Evolutionary conservation across 2,888 invertebrate species (phyloP).

Genomic region (Epinotia bilunana): DNA sequence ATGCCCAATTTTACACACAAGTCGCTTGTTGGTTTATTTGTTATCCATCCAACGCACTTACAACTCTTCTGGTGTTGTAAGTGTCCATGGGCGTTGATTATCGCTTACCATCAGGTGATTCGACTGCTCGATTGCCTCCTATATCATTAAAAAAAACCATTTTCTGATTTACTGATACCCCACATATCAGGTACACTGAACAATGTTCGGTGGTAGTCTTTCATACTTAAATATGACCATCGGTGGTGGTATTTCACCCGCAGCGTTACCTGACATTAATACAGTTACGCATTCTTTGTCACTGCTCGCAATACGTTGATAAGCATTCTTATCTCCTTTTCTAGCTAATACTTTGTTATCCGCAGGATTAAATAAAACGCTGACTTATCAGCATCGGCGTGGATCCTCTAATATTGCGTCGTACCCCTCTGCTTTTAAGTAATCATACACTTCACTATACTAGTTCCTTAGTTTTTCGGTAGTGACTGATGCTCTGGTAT

Average conservation of each 20-base stretch:
- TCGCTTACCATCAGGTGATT: too few species aligned
- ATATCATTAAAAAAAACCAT: too few species aligned
- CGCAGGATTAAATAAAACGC: constrained; percentile 50
- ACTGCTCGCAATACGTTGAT: constrained; percentile 49
- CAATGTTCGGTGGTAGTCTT: constrained; percentile 2
- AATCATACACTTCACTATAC: constrained; percentile 49
- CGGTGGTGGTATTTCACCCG: constrained; percentile 32
- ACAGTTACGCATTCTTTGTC: constrained; percentile 50
- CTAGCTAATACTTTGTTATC: constrained; percentile 46
- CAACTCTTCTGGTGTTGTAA: too few species aligned
- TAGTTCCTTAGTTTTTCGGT: constrained; percentile 48
- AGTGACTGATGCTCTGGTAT: constrained; percentile 44
- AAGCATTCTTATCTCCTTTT: constrained; percentile 51
- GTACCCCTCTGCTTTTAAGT: constrained; percentile 46
- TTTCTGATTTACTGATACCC: neutral
- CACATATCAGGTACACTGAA: constrained; percentile 1
- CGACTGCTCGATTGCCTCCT: too few species aligned
- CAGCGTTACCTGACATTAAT: constrained; percentile 49
- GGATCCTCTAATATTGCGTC: constrained; percentile 48
- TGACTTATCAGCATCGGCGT: constrained; percentile 49
- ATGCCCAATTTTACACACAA: neutral
- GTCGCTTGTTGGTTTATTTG: neutral
- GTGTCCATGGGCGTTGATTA: too few species aligned
- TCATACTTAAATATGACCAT: constrained; percentile 1
- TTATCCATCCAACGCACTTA: too few species aligned